phyloP scores from a whole-genome alignment of 2,797 vertebrate species.

The Mus caroli region DNA sequence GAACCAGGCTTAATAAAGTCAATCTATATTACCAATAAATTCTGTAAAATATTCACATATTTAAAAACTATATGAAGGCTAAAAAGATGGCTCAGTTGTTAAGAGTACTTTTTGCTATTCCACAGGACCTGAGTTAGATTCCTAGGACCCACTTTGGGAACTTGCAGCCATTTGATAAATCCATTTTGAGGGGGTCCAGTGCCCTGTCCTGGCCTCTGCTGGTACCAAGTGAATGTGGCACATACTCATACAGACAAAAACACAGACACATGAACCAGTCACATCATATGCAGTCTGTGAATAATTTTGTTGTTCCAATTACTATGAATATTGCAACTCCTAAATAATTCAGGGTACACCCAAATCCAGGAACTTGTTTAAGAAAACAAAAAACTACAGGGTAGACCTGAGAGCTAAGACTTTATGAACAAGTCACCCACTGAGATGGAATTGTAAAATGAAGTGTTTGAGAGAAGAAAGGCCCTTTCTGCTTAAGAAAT shows the following conservation, averaged over 20 bases:
- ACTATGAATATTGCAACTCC: not conserved
- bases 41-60: conserved; percentile 22
- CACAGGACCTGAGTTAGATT: not conserved
- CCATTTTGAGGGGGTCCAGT: no score
- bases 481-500: not conserved
- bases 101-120: not conserved
- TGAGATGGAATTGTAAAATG: not conserved
- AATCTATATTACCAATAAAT: conserved; percentile 47
- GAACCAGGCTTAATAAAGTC: conserved; percentile 57
- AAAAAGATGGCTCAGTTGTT: not conserved
- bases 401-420: not conserved
- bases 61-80: not conserved
- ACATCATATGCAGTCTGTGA: not conserved
- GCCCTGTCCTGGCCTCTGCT: not conserved
- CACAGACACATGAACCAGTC: not conserved
- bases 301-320: not conserved
- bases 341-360: not conserved
- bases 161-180: not conserved
- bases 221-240: not conserved
- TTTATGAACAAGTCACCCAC: not conserved
- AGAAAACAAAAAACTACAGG: not conserved
- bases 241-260: not conserved
- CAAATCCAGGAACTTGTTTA: conserved; percentile 29
- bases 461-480: conserved; percentile 1
- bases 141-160: no score